phyloP scores from a whole-genome alignment of 2,113 vertebrate species.

The Callorhinus ursinus region DNA sequence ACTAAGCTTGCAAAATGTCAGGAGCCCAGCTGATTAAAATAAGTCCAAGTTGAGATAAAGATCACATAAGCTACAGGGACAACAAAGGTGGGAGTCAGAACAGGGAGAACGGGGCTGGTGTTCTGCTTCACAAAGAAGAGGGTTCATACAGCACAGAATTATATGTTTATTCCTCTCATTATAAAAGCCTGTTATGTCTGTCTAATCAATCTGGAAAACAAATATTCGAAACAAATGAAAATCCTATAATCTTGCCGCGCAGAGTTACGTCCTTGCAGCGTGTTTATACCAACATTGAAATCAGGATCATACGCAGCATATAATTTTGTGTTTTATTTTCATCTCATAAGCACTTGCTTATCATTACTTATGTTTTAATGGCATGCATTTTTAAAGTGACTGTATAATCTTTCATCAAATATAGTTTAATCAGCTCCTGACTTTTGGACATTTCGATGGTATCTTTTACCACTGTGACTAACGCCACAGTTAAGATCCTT shows the following conservation, averaged over 20 bases:
- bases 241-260: neutral
- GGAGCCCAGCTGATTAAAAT: neutral
- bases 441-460: neutral
- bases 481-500: neutral
- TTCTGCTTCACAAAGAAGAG: neutral
- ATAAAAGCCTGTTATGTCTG: neutral
- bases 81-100: neutral
- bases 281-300: neutral
- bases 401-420: neutral
- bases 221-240: neutral
- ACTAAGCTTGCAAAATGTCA: neutral
- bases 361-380: neutral
- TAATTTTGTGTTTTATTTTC: neutral
- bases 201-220: neutral
- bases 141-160: neutral
- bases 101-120: neutral
- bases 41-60: neutral
- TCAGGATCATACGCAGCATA: neutral
- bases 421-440: neutral
- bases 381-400: neutral
- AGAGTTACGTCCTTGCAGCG: neutral
- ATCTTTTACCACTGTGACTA: neutral
- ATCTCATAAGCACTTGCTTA: neutral
- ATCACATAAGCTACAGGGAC: neutral
- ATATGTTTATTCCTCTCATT: neutral